phyloP scores from a whole-genome alignment of 2,797 vertebrate species.

The Myoxocephalus aenaeus region DNA sequence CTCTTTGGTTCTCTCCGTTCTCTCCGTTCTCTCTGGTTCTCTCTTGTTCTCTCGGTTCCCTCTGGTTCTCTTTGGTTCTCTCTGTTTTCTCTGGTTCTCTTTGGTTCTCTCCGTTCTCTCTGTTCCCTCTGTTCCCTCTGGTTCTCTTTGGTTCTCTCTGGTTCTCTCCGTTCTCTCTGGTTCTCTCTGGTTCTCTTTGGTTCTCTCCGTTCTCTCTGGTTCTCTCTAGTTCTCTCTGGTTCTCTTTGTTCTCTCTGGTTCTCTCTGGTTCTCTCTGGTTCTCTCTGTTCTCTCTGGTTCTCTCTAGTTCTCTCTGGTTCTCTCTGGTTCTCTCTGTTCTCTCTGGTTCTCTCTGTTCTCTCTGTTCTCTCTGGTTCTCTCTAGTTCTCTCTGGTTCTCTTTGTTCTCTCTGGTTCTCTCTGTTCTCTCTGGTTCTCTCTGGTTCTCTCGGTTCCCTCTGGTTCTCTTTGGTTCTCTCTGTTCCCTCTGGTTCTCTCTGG shows the following conservation, averaged over 20 bases:
- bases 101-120: not conserved
- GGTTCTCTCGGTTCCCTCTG: no score
- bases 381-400: no score
- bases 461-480: not conserved
- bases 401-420: not conserved
- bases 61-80: no score
- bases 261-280: not conserved
- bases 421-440: no score
- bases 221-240: no score
- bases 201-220: not conserved
- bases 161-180: not conserved
- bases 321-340: not conserved
- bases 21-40: no score
- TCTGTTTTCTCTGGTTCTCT: no score
- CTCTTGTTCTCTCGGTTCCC: no score
- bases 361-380: not conserved
- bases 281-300: not conserved
- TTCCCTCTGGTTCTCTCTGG: no score
- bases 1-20: no score
- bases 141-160: not conserved
- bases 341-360: not conserved
- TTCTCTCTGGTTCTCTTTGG: no score
- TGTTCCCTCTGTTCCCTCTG: not conserved
- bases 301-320: not conserved
- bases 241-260: not conserved